A percentile compares a stretch with the other conserved stretches of the same genome.
Conservation (phyloP, 2,113 vertebrate species). For the Pipra filicauda region DNA sequence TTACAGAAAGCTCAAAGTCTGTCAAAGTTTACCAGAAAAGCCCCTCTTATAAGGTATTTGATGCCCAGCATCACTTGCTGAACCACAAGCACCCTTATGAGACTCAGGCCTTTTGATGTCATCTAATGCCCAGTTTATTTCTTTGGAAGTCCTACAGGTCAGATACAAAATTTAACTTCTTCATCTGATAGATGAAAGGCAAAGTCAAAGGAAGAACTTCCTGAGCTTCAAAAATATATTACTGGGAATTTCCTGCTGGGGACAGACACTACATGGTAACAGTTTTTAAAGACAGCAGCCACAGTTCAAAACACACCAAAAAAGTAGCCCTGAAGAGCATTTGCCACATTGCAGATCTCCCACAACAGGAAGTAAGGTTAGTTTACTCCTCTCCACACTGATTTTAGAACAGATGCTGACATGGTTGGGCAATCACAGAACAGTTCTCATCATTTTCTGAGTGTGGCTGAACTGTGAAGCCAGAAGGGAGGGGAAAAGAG, state of each 20-base stretch:
- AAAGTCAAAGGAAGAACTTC: not conserved
- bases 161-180: not conserved
- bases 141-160: not conserved
- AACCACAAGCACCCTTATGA: not conserved
- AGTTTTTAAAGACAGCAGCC: not conserved
- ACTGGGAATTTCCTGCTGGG: not conserved
- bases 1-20: not conserved
- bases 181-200: not conserved
- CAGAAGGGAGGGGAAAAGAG: not conserved
- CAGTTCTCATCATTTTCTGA: not conserved
- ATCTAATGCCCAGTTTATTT: not conserved
- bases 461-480: not conserved
- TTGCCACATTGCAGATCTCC: not conserved
- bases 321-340: not conserved
- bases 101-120: not conserved
- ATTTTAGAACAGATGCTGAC: not conserved
- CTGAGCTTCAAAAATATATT: not conserved
- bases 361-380: not conserved
- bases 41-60: not conserved
- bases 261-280: not conserved
- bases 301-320: fast-evolving
- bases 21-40: not conserved
- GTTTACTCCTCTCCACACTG: not conserved
- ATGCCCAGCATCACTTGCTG: not conserved
- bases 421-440: not conserved